Conservation (phyloP, 2,797 vertebrate species). For the Takifugu rubripes region DNA sequence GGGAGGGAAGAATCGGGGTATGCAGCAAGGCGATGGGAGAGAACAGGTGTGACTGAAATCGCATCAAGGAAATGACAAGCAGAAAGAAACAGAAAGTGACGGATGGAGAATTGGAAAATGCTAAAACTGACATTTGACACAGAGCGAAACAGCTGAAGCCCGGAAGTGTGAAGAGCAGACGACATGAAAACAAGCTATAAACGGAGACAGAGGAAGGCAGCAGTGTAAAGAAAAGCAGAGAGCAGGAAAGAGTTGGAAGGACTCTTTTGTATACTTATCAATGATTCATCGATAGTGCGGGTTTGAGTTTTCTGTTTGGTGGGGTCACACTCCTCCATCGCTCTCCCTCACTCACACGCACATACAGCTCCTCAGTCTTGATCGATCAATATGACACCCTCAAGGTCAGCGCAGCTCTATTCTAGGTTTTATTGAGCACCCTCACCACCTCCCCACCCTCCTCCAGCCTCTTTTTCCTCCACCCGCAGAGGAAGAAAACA, state of each 20-base stretch:
- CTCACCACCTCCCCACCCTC: slow-evolving; percentile 29
- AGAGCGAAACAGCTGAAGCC: slow-evolving; percentile 8
- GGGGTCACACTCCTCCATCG: slow-evolving; percentile 53
- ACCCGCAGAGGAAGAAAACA: not conserved
- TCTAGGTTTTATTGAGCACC: slow-evolving; percentile 50
- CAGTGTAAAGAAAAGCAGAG: slow-evolving; percentile 14
- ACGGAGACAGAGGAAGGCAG: slow-evolving; percentile 1
- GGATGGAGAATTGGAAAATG: slow-evolving; percentile 29
- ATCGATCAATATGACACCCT: slow-evolving; percentile 82
- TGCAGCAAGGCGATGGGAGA: slow-evolving; percentile 3
- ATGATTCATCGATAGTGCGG: slow-evolving; percentile 88
- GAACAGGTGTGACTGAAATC: slow-evolving; percentile 22
- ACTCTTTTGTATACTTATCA: slow-evolving; percentile 77
- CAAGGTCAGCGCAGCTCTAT: slow-evolving; percentile 84
- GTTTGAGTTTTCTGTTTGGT: slow-evolving; percentile 85
- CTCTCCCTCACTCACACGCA: slow-evolving; percentile 23
- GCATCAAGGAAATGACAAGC: slow-evolving; percentile 5
- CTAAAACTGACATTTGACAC: slow-evolving; percentile 51
- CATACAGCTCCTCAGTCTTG: slow-evolving; percentile 40
- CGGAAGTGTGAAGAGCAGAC: slow-evolving; percentile 1
- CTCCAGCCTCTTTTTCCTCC: slow-evolving; percentile 20
- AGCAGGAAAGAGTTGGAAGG: slow-evolving; percentile 24
- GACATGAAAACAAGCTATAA: not conserved
- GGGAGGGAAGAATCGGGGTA: slow-evolving; percentile 20
- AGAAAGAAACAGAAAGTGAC: slow-evolving; percentile 15